These are phyloP conservation scores for Plebejus melissa DNA, from an alignment of 2,888 invertebrate species.

Conservation along the genomic window DNA sequence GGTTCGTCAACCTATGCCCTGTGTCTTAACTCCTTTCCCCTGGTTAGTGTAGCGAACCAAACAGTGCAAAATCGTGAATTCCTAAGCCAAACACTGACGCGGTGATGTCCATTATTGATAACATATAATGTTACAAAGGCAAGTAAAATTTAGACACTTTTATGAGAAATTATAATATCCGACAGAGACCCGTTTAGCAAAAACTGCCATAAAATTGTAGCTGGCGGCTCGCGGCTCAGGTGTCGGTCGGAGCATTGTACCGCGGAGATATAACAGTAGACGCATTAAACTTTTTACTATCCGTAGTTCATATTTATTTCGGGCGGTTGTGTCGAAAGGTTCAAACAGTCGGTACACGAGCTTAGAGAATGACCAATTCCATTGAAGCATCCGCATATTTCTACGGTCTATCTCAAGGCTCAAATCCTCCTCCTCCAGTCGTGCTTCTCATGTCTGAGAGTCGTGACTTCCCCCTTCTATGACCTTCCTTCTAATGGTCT, in stretches of 20 bases:
- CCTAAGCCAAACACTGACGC: too few species aligned
- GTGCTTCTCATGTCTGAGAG: too few species aligned
- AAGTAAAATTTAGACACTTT: constrained; percentile 2
- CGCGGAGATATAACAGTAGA: not conserved
- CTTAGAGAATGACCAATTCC: too few species aligned
- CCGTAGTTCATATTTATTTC: constrained; percentile 7
- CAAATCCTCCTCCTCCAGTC: too few species aligned
- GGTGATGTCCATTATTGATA: not conserved
- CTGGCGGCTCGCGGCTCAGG: not conserved
- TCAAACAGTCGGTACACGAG: not conserved
- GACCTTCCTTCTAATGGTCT: too few species aligned
- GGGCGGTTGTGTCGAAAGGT: not conserved
- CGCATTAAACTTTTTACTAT: not conserved
- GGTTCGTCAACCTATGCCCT: too few species aligned
- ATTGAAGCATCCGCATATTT: too few species aligned
- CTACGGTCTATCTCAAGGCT: too few species aligned
- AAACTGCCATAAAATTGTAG: not conserved
- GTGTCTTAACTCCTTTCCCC: too few species aligned
- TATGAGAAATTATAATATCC: not conserved
- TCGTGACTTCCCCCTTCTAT: too few species aligned
- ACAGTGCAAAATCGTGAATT: too few species aligned
- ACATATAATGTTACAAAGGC: not conserved
- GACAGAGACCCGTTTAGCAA: not conserved
- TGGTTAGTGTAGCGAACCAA: too few species aligned
- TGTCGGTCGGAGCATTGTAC: constrained; percentile 10